These are phyloP conservation scores for Ophion slaviceki DNA, from an alignment of 2,888 invertebrate genomes.

Conservation along the genomic window DNA sequence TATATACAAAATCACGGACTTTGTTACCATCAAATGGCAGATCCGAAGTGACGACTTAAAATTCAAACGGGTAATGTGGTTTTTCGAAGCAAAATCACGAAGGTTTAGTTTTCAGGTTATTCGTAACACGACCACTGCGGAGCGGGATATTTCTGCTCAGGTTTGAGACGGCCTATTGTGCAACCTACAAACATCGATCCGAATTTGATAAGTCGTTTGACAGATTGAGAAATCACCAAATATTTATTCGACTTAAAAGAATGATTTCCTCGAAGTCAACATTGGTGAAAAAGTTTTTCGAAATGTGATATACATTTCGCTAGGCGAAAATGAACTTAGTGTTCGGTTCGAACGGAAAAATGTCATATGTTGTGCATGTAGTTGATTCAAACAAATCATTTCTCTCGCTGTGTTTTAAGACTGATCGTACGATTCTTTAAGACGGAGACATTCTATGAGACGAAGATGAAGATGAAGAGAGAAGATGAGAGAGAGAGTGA, in stretches of 20 bases:
- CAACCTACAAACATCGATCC: background rate
- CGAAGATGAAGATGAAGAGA: slow-evolving; percentile 11
- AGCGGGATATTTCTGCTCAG: no score
- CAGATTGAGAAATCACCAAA: background rate
- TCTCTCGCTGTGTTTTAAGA: slow-evolving; percentile 44
- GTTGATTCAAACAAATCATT: slow-evolving; percentile 4
- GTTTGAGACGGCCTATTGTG: background rate
- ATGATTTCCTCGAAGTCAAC: background rate
- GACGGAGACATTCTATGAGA: background rate
- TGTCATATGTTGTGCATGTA: background rate
- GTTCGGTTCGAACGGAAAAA: background rate
- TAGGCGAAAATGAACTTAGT: background rate
- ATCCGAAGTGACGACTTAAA: no score
- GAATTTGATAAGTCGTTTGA: background rate
- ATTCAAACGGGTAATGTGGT: no score
- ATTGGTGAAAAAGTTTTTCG: background rate
- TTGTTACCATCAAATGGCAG: background rate
- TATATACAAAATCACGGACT: background rate
- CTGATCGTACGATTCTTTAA: slow-evolving; percentile 48
- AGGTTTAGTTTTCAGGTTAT: background rate
- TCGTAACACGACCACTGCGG: background rate
- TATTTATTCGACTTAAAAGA: background rate
- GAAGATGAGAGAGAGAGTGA: background rate
- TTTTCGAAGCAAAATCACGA: background rate
- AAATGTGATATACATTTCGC: background rate